Base-by-base conservation (phyloP, 2,888 invertebrate species). In the Caenorhabditis sp. region DNA sequence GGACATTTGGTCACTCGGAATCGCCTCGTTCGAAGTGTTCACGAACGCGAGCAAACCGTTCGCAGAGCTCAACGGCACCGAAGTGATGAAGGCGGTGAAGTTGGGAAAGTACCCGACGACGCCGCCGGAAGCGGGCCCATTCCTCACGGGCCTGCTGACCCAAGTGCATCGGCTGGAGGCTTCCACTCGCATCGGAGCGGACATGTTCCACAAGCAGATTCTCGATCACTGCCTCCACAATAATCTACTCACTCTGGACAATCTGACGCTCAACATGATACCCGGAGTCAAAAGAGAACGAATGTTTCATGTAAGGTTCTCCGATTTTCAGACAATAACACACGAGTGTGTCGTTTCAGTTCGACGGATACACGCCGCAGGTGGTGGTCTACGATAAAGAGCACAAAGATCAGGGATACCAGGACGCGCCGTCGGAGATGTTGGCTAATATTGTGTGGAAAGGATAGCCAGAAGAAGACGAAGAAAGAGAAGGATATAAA, bases 1-100 rank as follows among this genome's bases (percentile, higher is more conserved):
- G 24, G 86, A 86, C 56, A 76, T 82, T 9, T 86, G 85, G 85
- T 55, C 83, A 3, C 80, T 77, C 39, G 85, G 80, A 5, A 78
- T 83, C 4, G 50, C 83, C 13, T 39, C 73, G 8, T 85, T 59
- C 65, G 85, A 85, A 59, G 71, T 85, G 20, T 77, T 55, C 20
- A 15, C 43, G 30, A 56, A 68, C 20, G 52, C 24, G 6, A 20
- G n/a, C 5, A 30, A 8, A 27, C 66, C 66, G 22, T 37, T 27
- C 9, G n/a, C 9, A 1, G 30, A 56, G 2, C n/a, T 66, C 20
- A 30, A 56, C 3, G 37, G 56, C 11, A 9, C 8, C 0, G 66
- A 56, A 1, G 55, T 37, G 7, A 39, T 15, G 27, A 32, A 17
- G 7, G n/a, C 9, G 11, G 22, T 66, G 0, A 37, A 22, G 37